Percentiles rank a stretch among this genome's conserved stretches.
These are phyloP conservation scores for Mionectes macconnelli DNA, from an alignment of 2,113 vertebrate genomes.

Conservation along the genomic window DNA sequence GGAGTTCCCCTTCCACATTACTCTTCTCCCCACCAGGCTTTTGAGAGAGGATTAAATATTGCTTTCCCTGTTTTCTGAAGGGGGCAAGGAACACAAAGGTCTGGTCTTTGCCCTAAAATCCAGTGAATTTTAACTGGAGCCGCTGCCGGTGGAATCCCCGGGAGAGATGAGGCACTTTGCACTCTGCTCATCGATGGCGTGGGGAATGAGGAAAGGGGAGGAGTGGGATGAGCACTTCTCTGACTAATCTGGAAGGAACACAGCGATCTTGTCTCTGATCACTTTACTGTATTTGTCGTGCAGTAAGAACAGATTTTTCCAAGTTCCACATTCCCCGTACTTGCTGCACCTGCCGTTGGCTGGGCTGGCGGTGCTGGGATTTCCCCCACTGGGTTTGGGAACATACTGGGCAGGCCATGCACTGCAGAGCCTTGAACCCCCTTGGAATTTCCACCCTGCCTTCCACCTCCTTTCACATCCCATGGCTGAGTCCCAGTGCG, in stretches of 20 bases:
- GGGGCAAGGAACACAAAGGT: not conserved
- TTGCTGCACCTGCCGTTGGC: rapidly evolving
- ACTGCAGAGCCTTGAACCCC: not conserved
- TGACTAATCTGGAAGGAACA: conserved; percentile 13
- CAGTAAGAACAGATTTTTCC: not conserved
- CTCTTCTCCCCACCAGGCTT: not conserved
- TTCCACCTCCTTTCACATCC: not conserved
- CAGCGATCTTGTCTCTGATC: not conserved
- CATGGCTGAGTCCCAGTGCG: rapidly evolving
- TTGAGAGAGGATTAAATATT: not conserved
- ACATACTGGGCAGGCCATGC: not conserved
- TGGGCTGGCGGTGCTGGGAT: not conserved
- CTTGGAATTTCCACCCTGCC: not conserved
- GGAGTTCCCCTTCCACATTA: not conserved
- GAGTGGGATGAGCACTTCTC: not conserved
- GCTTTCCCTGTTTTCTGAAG: not conserved
- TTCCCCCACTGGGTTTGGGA: rapidly evolving
- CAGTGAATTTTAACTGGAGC: not conserved
- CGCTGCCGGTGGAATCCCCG: not conserved
- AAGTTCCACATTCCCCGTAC: rapidly evolving
- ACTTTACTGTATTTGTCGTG: not conserved
- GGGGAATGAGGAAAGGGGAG: conserved; percentile 31
- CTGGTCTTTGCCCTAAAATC: not conserved
- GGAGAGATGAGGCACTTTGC: not conserved
- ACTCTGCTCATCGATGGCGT: not conserved